A percentile compares a stretch with the other conserved stretches of the same genome.
Conservation (phyloP, 2,888 invertebrate species). For the Lamellibrachia satsuma region DNA sequence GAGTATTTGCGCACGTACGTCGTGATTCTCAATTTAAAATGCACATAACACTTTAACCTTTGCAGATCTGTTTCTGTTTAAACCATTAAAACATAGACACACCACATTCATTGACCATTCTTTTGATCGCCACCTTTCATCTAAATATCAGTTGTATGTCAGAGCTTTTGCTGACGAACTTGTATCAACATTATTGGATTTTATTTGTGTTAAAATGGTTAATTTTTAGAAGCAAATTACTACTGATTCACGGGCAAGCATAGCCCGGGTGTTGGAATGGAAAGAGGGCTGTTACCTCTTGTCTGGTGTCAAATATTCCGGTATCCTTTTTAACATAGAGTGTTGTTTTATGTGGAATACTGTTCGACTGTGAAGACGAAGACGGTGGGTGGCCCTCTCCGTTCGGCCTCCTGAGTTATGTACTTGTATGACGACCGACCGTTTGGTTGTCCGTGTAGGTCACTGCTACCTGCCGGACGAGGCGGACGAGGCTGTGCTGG, state of each 20-base stretch:
- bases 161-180: neutral
- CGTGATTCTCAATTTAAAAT: too few relatives aligned
- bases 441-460: constrained; percentile 43
- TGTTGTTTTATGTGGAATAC: neutral
- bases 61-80: too few relatives aligned
- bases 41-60: too few relatives aligned
- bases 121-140: neutral
- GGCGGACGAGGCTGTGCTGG: constrained; percentile 59
- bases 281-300: too few relatives aligned
- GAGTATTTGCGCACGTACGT: neutral
- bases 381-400: neutral
- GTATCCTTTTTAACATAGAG: neutral
- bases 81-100: too few relatives aligned
- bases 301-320: neutral
- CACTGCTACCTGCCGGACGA: constrained; percentile 57
- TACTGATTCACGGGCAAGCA: neutral
- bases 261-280: neutral
- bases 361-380: neutral
- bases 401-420: neutral
- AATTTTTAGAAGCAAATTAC: neutral
- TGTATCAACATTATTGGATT: neutral
- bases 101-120: neutral
- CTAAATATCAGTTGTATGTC: neutral
- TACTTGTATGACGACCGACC: neutral
- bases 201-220: neutral